phyloP scores from a whole-genome alignment of 2,113 vertebrate genomes.

The Cheilinus undulatus region DNA sequence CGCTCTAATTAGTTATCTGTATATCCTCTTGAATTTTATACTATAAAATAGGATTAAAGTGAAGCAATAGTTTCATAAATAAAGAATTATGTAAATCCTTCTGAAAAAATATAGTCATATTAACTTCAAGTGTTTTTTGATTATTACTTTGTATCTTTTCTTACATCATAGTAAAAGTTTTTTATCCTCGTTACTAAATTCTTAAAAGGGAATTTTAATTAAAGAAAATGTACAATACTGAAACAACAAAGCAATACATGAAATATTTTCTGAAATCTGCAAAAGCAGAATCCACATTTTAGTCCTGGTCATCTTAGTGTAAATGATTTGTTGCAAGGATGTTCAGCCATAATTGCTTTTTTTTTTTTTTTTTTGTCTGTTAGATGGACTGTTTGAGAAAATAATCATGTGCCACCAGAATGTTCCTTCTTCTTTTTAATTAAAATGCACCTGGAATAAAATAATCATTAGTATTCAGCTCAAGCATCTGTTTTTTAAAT shows the following conservation, averaged over 20 bases:
- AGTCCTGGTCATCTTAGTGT: constrained; percentile 2
- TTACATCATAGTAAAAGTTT: background rate
- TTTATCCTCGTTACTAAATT: constrained; percentile 17
- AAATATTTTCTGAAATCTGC: constrained; percentile 10
- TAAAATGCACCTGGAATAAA: constrained; percentile 10
- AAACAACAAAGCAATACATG: background rate
- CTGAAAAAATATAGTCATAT: too few species aligned
- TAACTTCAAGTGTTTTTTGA: too few species aligned
- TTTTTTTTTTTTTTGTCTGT: background rate
- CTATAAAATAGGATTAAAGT: too few species aligned
- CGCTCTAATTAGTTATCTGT: too few species aligned
- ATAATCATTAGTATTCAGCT: constrained; percentile 15
- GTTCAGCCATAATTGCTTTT: background rate
- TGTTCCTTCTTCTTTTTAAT: constrained; percentile 9
- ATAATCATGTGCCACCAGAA: background rate
- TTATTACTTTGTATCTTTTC: background rate
- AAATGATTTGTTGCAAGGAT: constrained; percentile 8
- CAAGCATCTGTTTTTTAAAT: constrained; percentile 16
- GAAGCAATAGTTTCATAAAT: too few species aligned
- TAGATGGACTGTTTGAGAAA: background rate
- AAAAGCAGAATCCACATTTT: constrained; percentile 5
- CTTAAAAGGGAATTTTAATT: background rate
- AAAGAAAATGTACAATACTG: background rate
- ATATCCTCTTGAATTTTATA: too few species aligned
- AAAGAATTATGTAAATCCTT: too few species aligned